Percentiles rank a stretch among this genome's conserved stretches.
phyloP scores from a whole-genome alignment of 2,888 invertebrate species.

The Drepana falcataria region DNA sequence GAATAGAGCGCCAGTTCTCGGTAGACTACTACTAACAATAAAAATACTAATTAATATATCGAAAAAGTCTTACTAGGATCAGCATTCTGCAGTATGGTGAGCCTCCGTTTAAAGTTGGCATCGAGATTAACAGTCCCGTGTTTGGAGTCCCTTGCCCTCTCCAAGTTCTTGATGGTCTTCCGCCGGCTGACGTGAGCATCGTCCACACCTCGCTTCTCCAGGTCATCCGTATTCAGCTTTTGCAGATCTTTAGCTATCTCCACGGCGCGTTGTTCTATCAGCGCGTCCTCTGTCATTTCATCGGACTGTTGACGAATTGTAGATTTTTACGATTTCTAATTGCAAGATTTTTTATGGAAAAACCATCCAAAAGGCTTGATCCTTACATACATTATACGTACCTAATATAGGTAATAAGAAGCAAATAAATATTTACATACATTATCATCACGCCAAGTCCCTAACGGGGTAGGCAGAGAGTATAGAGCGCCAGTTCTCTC shows the following conservation, averaged over 20 bases:
- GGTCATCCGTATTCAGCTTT: conserved; percentile 88
- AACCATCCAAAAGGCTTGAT: too few species aligned
- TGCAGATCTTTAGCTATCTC: conserved; percentile 94
- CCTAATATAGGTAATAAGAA: too few species aligned
- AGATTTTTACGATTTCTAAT: background rate
- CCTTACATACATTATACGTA: too few species aligned
- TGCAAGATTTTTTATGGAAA: too few species aligned
- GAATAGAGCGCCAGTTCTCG: too few species aligned
- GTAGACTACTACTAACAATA: too few species aligned
- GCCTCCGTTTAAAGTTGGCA: conserved; percentile 94
- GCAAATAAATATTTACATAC: too few species aligned
- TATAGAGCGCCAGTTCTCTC: too few species aligned
- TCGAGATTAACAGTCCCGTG: conserved; percentile 93
- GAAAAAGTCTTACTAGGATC: conserved; percentile 58
- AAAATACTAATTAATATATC: too few species aligned
- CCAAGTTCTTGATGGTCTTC: conserved; percentile 92
- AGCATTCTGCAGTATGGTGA: conserved; percentile 87
- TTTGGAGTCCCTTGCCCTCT: conserved; percentile 88
- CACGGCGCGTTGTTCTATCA: conserved; percentile 92
- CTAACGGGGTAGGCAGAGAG: too few species aligned
- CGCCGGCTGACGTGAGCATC: conserved; percentile 88
- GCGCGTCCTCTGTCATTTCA: conserved; percentile 89
- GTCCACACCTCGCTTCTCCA: conserved; percentile 84
- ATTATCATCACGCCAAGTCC: too few species aligned
- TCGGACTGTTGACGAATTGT: conserved; percentile 77